Evolutionary conservation across 2,888 invertebrate genomes (phyloP), one percentile per base, ranked within the genome.

Genomic region (Salpingus planirostris): DNA sequence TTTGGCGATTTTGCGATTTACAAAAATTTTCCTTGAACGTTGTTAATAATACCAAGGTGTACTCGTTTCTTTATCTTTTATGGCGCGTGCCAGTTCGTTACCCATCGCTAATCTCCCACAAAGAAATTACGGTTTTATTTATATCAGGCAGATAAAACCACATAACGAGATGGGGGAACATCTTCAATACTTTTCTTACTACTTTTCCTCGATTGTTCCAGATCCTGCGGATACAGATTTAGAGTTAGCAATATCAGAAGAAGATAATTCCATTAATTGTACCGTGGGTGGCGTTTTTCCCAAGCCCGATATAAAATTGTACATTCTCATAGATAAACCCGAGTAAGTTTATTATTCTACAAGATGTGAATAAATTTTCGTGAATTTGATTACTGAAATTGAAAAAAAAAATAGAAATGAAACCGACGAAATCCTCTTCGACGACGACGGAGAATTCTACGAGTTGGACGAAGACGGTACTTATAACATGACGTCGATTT

Each of bases 231-330:
- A 36, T 13, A 3, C 13, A 13, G 31, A 22, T 21, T 10, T 36
- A 7, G 21, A 36, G n/a, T 15, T 36, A 10, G 15, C n/a, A 14
- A 21, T 32, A 13, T 26, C 25, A 1, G 25, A 33, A 25, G 31
- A 47, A 1, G 54, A 73, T 31, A 69, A 67, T 50, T 66, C 71
- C 55, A 68, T 73, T 46, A 66, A 70, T 48, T 76, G 76, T 46
- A 65, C 68, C 5, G 73, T 70, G 38, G 68, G 67, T 30, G 73
- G 73, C 7, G 66, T 72, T 28, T 74, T 62, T 47, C 75, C 75
- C 5, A 66, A 68, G 44, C 76, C 76, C 0, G 68, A 68, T 53
- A 49, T 65, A 34, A 49, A 50, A 11, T 40, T 62, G n/a, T 53
- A 52, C 31, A 46, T 55, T 21, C n/a, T n/a, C n/a, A n/a, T n/a